Conservation (phyloP, 2,113 vertebrate genomes). For the Saimiri boliviensis region DNA sequence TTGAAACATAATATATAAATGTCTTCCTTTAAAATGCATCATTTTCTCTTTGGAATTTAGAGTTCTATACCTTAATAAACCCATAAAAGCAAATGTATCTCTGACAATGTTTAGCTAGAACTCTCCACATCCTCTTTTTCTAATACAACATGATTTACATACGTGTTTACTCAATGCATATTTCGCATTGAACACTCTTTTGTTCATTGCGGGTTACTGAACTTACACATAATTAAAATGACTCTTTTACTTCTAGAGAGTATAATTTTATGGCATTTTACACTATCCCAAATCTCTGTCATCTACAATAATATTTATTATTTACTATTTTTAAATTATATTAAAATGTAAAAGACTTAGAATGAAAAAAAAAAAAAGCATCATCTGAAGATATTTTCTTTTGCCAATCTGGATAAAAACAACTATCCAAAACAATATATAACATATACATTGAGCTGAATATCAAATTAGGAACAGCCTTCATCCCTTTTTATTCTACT, state of each 20-base stretch:
- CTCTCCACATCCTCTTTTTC: neutral
- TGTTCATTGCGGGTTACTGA: neutral
- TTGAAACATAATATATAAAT: neutral
- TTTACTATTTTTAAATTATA: neutral
- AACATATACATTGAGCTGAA: neutral
- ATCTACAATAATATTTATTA: neutral
- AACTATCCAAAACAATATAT: conserved; percentile 1
- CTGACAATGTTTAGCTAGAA: neutral
- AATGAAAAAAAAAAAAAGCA: neutral
- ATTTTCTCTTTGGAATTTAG: conserved; percentile 9
- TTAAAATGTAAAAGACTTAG: conserved; percentile 13
- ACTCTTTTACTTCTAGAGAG: neutral
- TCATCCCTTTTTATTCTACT: neutral
- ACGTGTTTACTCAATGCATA: neutral
- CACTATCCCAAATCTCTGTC: neutral
- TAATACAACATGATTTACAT: neutral
- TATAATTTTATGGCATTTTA: neutral
- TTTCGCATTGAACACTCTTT: neutral
- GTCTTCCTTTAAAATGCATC: neutral
- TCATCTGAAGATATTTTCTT: neutral
- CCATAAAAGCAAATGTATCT: neutral
- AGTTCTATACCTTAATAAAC: neutral
- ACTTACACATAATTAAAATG: neutral
- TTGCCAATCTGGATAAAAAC: neutral
- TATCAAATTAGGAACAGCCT: conserved; percentile 14